Evolutionary conservation across 2,888 invertebrate species (phyloP), one percentile per base, ranked within the genome.

Genomic region (Leucania comma): DNA sequence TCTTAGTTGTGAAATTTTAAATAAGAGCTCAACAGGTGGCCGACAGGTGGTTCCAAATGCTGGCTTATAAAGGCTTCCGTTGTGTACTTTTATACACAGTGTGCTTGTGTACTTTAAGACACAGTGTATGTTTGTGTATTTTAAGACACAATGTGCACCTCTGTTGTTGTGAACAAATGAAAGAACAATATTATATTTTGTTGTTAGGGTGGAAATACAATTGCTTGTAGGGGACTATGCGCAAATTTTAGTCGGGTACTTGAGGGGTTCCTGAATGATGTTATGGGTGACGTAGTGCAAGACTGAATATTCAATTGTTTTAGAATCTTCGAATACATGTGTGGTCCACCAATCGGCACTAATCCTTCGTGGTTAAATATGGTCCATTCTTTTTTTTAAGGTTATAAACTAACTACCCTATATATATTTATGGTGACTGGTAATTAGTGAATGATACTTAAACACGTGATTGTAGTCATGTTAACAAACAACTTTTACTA

Each of bases 11-110:
- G 62, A 68, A 72, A 84, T 75, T 84, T 84, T 66, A 78, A 85
- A 81, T 74, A 67, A 69, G 20, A 6, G 8, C 17, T 26, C 84
- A 84, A 84, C 84, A 84, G 79, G 84, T 84, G 63, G 51, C 20
- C 76, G 60, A 72, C 84, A 84, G 76, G 82, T 86, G 83, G 76
- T 72, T 75, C 22, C 29, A 56, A 68, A 68, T 60, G 35, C 69
- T 35, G 22, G 65, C 70, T 82, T 73, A 68, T 65, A 68, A 77
- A 81, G 10, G 54, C 48, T 46, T 54, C 54, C 59, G 50, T 26
- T 79, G 63, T 82, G 50, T 72, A 53, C 64, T 56, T 72, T 62
- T 46, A 26, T 48, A 61, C 46, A 66, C 50, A 46, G 35, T 22
- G 50, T 61, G 53, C 58, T 59, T 76, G 62, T 76, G 66, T 76